A percentile compares a stretch with the other conserved stretches of the same genome.
These are phyloP conservation scores for Pseudomyrmex pallidus DNA, from an alignment of 1,140 invertebrate genomes.

Conservation along the genomic window DNA sequence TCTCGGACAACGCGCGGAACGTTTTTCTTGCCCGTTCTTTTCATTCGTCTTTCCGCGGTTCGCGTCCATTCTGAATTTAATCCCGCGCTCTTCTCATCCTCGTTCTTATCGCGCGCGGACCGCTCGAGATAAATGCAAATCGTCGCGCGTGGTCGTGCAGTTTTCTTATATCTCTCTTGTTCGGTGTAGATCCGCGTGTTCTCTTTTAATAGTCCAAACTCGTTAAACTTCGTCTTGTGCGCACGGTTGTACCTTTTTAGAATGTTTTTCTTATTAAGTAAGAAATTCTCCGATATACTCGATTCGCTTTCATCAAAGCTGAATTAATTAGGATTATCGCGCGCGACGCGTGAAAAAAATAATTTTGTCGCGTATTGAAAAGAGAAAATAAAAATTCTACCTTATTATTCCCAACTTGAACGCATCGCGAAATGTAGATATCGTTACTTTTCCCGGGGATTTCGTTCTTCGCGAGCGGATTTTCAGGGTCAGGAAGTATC, in stretches of 20 bases:
- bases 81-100: slow-evolving; percentile 39
- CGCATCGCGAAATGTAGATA: neutral
- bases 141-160: neutral
- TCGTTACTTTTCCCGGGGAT: slow-evolving; percentile 18
- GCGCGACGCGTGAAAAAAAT: slow-evolving; percentile 13
- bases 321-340: slow-evolving; percentile 21
- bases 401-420: neutral
- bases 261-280: no score
- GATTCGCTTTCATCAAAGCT: no score
- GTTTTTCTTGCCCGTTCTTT: slow-evolving; percentile 57
- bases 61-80: slow-evolving; percentile 61
- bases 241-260: no score
- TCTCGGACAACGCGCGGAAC: slow-evolving; percentile 7
- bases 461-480: neutral
- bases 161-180: neutral
- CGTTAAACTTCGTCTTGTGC: neutral
- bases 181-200: neutral
- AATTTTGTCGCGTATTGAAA: slow-evolving; percentile 5
- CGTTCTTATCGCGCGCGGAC: slow-evolving; percentile 19
- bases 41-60: slow-evolving; percentile 50
- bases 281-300: no score
- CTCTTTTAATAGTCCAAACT: neutral
- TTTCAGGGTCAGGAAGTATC: slow-evolving; percentile 19
- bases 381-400: neutral
- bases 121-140: slow-evolving; percentile 11